These are phyloP conservation scores for Alsophila aescularia DNA, from an alignment of 2,888 invertebrate species.

Conservation along the genomic window DNA sequence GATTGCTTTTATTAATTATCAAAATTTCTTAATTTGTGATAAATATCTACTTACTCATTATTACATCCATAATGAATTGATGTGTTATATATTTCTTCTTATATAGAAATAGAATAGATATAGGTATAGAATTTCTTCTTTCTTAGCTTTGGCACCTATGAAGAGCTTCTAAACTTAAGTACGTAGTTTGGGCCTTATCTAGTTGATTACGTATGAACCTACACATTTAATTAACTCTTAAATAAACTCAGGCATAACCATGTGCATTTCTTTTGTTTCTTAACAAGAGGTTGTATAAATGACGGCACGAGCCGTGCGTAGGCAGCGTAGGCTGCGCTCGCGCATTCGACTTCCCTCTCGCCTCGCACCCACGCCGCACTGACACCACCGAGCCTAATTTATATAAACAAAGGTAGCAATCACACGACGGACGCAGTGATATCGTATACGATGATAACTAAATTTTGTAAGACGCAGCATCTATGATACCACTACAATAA, in stretches of 20 bases:
- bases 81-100: too few species aligned
- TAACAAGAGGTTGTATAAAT: constrained; percentile 66
- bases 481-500: too few species aligned
- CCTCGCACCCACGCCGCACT: constrained; percentile 62
- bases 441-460: neutral
- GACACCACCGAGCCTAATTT: constrained; percentile 32
- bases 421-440: neutral
- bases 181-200: too few species aligned
- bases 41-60: too few species aligned
- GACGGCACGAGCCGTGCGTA: constrained; percentile 66
- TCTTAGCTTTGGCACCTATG: too few species aligned
- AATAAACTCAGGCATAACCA: constrained; percentile 28
- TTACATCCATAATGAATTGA: too few species aligned
- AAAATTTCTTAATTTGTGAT: too few species aligned
- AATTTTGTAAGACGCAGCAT: neutral
- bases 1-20: too few species aligned
- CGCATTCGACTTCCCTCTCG: constrained; percentile 68
- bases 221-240: constrained; percentile 24
- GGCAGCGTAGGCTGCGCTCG: constrained; percentile 74
- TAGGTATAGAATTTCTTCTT: too few species aligned
- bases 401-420: constrained; percentile 28
- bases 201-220: too few species aligned
- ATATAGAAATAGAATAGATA: too few species aligned
- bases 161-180: too few species aligned
- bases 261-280: constrained; percentile 56